Evolutionary conservation across 2,113 vertebrate genomes (phyloP).

Genomic region (Condylura cristata): DNA sequence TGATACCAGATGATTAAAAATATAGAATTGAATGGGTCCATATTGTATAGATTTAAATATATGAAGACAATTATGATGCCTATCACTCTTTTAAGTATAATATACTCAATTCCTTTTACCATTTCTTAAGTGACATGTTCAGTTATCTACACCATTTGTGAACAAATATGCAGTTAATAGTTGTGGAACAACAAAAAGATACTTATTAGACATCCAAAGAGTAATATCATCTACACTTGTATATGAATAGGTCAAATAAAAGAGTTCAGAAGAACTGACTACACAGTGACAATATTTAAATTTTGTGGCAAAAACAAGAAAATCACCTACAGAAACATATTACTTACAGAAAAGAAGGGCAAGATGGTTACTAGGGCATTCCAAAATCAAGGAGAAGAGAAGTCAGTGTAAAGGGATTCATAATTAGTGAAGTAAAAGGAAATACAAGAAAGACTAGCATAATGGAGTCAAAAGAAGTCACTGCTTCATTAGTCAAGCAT

Average conservation of each 20-base stretch:
- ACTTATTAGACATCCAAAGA: conserved; percentile 17
- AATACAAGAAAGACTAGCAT: neutral
- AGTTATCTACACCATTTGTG: neutral
- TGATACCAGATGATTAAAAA: no score
- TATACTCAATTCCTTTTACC: neutral
- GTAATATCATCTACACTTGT: neutral
- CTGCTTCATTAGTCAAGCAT: neutral
- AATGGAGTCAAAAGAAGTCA: neutral
- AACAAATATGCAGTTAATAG: neutral
- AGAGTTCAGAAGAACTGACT: neutral
- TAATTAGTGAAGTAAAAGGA: neutral
- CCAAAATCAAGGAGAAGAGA: neutral
- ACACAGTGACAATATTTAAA: neutral
- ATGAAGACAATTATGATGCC: neutral
- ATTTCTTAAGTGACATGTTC: neutral
- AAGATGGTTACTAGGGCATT: neutral
- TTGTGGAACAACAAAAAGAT: neutral
- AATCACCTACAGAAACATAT: neutral
- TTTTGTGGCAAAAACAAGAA: conserved; percentile 20
- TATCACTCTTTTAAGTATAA: neutral
- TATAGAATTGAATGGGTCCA: neutral
- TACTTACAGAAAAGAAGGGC: neutral
- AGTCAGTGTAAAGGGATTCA: neutral
- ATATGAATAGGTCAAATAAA: neutral
- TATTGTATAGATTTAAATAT: neutral